phyloP scores from a whole-genome alignment of 2,797 vertebrate species.

The Falco peregrinus region DNA sequence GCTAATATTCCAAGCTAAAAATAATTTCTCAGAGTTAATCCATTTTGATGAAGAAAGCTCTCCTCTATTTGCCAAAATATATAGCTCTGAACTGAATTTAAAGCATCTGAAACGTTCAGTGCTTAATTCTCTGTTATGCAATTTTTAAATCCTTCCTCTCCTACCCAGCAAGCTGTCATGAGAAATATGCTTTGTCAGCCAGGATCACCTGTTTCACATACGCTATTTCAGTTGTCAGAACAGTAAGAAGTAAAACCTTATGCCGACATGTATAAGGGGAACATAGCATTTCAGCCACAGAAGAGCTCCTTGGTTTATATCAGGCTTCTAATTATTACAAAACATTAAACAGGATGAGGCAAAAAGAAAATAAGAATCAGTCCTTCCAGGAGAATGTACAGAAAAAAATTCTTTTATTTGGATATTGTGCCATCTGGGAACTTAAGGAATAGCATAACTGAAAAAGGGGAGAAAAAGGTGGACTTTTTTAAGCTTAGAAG shows the following conservation, averaged over 20 bases:
- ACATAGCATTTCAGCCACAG: not conserved
- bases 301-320: not conserved
- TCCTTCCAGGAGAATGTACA: not conserved
- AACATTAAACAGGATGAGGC: not conserved
- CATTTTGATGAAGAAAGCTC: not conserved
- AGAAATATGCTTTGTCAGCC: not conserved
- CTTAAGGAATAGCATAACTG: not conserved
- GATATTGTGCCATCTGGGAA: not conserved
- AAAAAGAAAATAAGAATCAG: not conserved
- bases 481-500: not conserved
- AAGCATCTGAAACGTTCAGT: not conserved
- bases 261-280: not conserved
- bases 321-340: not conserved
- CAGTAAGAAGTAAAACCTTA: not conserved
- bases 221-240: not conserved
- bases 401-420: not conserved
- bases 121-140: not conserved
- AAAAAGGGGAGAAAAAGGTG: not conserved
- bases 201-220: not conserved
- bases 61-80: not conserved
- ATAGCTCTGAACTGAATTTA: not conserved
- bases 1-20: not conserved
- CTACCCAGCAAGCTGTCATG: not conserved
- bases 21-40: not conserved
- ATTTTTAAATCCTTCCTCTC: not conserved